Evolutionary conservation across 2,797 vertebrate species (phyloP).

Genomic region (Enteromius afrohamiltoni): DNA sequence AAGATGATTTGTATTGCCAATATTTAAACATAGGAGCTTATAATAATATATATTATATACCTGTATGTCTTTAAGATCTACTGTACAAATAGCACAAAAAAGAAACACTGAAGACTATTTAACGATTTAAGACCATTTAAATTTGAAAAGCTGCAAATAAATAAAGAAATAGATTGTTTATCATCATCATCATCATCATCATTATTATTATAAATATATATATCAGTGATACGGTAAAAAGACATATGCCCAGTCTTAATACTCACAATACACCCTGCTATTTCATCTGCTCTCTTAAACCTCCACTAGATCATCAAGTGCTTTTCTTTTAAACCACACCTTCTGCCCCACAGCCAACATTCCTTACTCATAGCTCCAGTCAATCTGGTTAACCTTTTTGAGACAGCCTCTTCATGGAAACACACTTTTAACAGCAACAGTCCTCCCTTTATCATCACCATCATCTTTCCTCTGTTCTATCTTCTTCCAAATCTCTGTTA

Average conservation of each 20-base stretch:
- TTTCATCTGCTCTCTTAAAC: background rate
- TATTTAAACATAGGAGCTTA: background rate
- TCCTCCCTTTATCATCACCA: background rate
- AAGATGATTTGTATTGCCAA: background rate
- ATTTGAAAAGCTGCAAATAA: background rate
- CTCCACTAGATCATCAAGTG: background rate
- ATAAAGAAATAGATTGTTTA: background rate
- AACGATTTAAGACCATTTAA: background rate
- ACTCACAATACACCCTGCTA: background rate
- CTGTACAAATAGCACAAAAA: background rate
- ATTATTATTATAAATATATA: too few relatives aligned
- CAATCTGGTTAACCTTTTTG: background rate
- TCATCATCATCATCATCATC: too few relatives aligned
- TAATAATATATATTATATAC: background rate
- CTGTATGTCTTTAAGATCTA: background rate
- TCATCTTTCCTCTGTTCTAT: background rate
- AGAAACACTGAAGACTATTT: background rate
- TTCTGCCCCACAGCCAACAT: slow-evolving; percentile 8
- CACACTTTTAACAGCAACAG: background rate
- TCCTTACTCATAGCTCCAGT: slow-evolving; percentile 30
- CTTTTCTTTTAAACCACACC: slow-evolving; percentile 23
- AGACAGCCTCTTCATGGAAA: background rate
- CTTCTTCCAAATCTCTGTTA: background rate
- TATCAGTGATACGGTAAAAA: too few relatives aligned
- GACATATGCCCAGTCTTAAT: background rate